Evolutionary conservation across 2,113 vertebrate species (phyloP), one percentile per base, ranked within the genome.

Genomic region (Proterorhinus semilunaris): DNA sequence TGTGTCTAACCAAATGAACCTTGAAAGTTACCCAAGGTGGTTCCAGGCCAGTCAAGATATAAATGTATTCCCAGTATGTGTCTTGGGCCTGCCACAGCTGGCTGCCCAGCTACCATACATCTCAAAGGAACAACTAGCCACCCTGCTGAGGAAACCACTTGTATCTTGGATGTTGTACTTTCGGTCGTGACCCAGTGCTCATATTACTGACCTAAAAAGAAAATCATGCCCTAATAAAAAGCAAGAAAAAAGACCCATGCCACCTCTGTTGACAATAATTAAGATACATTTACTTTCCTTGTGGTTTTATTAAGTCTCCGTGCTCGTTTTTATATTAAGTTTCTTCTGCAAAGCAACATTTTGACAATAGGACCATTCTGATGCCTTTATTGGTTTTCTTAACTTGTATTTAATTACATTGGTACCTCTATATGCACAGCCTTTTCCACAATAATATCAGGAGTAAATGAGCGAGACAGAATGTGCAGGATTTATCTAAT

Each of bases 401-500:
- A 44, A 61, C 13, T 44, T 61, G 42, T 61, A 16, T 61, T 57
- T 68, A 65, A 69, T 77, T 66, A 77, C n/a, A 45, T 44, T 61
- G 58, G 44, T 61, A 2, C 13, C 44, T 42, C 63, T 55, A 27
- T 53, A n/a, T 13, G 50, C 51, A 54, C 69, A 27, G 66, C 55
- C 65, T 48, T 52, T 62, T 70, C 62, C 57, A 48, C 63, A 70
- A 78, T 68, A 3, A 69, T 71, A 53, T 61, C 8, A 68, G 61
- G 36, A 61, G 58, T 44, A 44, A 61, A 61, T 45, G 36, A 61
- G 58, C 51, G 11, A 42, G 9, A 49, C n/a, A n/a, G 65, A 53
- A 10, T 4, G 44, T 68, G 42, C 27, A 49, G 48, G 50, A 78
- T 49, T 66, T 53, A 73, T 79, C 68, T 62, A 36, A 57, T 63